Evolutionary conservation across 1,140 invertebrate species (phyloP), one percentile per base, ranked within the genome.

Genomic region (Drosophila nebulosa): DNA sequence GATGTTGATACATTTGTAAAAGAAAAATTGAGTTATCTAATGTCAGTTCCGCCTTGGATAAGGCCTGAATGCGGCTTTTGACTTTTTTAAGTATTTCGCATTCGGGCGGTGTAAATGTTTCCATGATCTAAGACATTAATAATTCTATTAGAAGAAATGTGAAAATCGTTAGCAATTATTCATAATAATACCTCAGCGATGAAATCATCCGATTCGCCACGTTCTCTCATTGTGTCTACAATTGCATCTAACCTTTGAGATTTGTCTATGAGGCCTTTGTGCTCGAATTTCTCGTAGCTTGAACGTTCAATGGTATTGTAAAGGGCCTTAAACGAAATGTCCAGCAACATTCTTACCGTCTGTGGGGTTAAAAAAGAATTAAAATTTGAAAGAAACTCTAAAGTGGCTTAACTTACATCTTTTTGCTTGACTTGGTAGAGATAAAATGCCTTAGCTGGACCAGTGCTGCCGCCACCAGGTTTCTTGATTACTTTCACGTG

Each of bases 221-320:
- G 94, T 77, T 95, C 94, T 74, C 94, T 94, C 91, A 98, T 94
- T 61, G 94, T 94, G 72, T 95, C 94, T 46, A 95, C 94, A 50
- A 98, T 95, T 24, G 95, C 95, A 76, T 97, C 95, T 61, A 98
- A 94, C 74, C 96, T 93, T 70, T 97, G 94, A 69, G 96, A 95
- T 92, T 98, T 98, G 74, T 97, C 97, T 56, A 97, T 94, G 64
- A 98, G 93, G 27, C 96, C 93, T 78, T 94, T 94, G 90, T 97
- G 95, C 58, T 93, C 92, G 6, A 79, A 90, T 27, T 92, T 93
- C 86, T 96, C 94, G 79, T 94, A 92, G 46, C 94, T 93, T 42
- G 93, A 93, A 53, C 94, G 93, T 1, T 92, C 92, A 67, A 95
- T 93, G 24, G 93, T 92, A 92, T 97, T 97, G 89, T 95, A 96